Percentiles rank a stretch among this genome's conserved stretches.
These are phyloP conservation scores for Galago senegalensis DNA, from an alignment of 2,797 vertebrate genomes.

Conservation along the genomic window DNA sequence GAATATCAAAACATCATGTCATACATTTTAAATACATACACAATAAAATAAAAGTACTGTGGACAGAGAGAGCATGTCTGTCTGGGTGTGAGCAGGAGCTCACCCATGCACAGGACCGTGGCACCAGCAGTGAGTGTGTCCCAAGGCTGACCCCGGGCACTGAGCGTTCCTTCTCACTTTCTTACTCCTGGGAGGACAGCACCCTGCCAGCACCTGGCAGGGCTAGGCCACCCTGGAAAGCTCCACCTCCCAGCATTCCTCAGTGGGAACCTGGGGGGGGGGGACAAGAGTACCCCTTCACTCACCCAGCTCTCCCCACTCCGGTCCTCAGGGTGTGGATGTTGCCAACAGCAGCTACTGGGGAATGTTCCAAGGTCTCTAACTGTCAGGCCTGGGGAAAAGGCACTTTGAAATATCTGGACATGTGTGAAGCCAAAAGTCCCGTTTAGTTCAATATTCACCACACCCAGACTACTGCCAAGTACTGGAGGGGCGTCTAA, in stretches of 20 bases:
- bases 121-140: background rate
- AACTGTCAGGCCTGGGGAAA: background rate
- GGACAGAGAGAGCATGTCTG: background rate
- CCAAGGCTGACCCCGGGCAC: accelerated
- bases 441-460: background rate
- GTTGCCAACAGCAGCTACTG: accelerated
- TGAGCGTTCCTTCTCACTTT: background rate
- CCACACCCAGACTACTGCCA: background rate
- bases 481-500: background rate
- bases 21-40: background rate
- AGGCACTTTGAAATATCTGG: background rate
- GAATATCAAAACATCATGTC: background rate
- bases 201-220: too few species aligned
- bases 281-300: background rate
- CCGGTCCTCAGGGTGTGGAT: background rate
- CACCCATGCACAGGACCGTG: too few species aligned
- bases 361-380: background rate
- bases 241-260: background rate
- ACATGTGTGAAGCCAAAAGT: background rate
- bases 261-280: too few species aligned
- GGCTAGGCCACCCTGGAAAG: background rate
- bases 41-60: background rate
- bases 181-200: background rate
- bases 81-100: background rate
- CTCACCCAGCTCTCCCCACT: background rate